Conservation (phyloP, 2,888 invertebrate genomes). For the Seira ritae region DNA sequence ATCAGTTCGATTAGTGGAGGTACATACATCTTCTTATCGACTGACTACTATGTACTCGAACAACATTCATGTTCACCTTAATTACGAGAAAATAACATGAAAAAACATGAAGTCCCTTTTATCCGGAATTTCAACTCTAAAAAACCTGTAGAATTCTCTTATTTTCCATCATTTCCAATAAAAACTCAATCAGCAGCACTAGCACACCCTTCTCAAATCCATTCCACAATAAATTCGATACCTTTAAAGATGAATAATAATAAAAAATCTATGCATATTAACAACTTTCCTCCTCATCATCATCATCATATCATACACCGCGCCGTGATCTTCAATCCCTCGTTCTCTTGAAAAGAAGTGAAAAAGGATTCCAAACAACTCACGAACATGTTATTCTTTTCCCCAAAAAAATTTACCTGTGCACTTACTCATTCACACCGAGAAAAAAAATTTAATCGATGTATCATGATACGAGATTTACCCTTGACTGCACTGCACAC, state of each 20-base stretch:
- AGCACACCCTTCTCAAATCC: conserved; percentile 43
- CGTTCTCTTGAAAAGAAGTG: conserved; percentile 10
- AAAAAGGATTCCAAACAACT: conserved; percentile 67
- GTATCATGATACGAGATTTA: too few relatives aligned
- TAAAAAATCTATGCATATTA: background rate
- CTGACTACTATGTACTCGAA: too few relatives aligned
- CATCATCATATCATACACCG: conserved; percentile 1
- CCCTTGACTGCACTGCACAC: too few relatives aligned
- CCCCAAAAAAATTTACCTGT: too few relatives aligned
- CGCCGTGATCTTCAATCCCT: background rate
- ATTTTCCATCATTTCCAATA: conserved; percentile 30
- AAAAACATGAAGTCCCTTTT: too few relatives aligned
- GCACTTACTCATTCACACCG: too few relatives aligned
- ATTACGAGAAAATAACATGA: conserved; percentile 17
- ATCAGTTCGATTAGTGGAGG: background rate
- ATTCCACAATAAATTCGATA: conserved; percentile 22
- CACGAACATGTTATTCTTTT: conserved; percentile 63
- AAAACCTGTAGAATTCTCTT: background rate
- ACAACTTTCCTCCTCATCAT: conserved; percentile 22
- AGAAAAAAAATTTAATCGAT: too few relatives aligned
- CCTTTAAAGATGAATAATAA: too few relatives aligned
- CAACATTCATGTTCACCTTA: background rate
- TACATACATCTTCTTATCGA: background rate
- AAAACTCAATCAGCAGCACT: conserved; percentile 54
- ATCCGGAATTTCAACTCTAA: conserved; percentile 47